Percentiles rank a stretch among this genome's conserved stretches.
Evolutionary conservation across 1,140 invertebrate genomes (phyloP).

Genomic region (Pachypsylla venusta): DNA sequence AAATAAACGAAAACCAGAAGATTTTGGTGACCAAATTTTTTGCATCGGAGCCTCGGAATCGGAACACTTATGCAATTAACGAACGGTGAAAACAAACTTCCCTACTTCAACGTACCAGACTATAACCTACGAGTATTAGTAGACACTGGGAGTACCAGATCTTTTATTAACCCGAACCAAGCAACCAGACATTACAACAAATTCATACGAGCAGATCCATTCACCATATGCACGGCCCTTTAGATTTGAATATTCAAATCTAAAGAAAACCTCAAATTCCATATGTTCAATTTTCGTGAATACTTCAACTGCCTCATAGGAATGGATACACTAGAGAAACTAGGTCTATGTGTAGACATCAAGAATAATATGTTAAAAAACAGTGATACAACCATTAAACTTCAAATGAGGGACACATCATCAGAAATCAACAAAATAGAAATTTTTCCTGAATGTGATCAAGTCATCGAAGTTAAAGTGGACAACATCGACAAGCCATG

Average conservation of each 20-base stretch:
- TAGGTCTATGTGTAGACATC: too few species aligned
- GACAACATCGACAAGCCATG: too few species aligned
- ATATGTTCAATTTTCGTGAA: not conserved
- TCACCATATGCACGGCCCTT: constrained; percentile 8
- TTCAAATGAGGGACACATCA: too few species aligned
- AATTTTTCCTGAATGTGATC: too few species aligned
- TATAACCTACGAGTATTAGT: constrained; percentile 12
- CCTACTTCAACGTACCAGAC: constrained; percentile 9
- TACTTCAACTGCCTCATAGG: not conserved
- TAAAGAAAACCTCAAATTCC: not conserved
- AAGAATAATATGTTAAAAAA: too few species aligned
- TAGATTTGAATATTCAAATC: not conserved
- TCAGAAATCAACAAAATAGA: too few species aligned
- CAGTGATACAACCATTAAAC: too few species aligned
- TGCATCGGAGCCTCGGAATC: not conserved
- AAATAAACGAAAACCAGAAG: too few species aligned
- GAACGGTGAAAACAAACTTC: not conserved
- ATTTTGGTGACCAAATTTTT: not conserved
- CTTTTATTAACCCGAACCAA: constrained; percentile 12
- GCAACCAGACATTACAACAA: constrained; percentile 12
- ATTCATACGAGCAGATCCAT: not conserved
- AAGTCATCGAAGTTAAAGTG: too few species aligned
- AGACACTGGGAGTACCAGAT: constrained; percentile 14
- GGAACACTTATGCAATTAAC: not conserved
- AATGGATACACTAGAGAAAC: too few species aligned